A percentile compares a stretch with the other conserved stretches of the same genome.
phyloP scores from a whole-genome alignment of 2,797 vertebrate genomes.

The Sebastes nivosus region DNA sequence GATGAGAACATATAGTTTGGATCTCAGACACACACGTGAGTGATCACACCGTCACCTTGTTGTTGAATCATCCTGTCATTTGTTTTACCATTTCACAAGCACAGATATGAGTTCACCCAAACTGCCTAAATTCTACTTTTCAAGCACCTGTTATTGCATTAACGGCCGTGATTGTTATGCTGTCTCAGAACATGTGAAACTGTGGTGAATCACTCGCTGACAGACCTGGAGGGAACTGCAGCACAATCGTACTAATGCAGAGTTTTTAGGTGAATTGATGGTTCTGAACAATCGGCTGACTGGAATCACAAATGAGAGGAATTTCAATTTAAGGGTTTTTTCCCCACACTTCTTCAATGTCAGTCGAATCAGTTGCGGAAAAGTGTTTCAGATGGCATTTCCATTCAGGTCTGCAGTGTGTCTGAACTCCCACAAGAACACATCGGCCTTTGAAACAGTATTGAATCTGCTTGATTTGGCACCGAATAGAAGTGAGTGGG shows the following conservation, averaged over 20 bases:
- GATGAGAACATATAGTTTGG: not conserved
- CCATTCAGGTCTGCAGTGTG: constrained; percentile 11
- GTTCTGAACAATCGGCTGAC: not conserved
- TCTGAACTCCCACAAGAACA: constrained; percentile 19
- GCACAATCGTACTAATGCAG: not conserved
- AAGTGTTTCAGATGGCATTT: constrained; percentile 18
- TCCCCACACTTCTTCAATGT: not conserved
- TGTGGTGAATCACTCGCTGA: not conserved
- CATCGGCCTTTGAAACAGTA: constrained; percentile 9
- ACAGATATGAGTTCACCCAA: not conserved
- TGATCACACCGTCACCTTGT: not conserved
- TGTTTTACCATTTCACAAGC: not conserved
- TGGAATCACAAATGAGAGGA: constrained; percentile 1
- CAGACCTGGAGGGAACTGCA: constrained; percentile 12
- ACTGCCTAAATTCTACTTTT: constrained; percentile 5
- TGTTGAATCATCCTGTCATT: not conserved
- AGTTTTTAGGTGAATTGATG: not conserved
- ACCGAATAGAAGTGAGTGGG: not conserved
- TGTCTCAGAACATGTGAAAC: constrained; percentile 7
- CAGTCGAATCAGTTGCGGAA: not conserved
- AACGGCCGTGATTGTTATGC: not conserved
- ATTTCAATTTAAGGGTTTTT: not conserved
- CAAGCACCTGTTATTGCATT: not conserved
- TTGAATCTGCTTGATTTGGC: constrained; percentile 8
- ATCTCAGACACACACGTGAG: not conserved